Percentiles rank a stretch among this genome's conserved stretches.
Conservation (phyloP, 2,797 vertebrate genomes). For the Ceyx erithaca region DNA sequence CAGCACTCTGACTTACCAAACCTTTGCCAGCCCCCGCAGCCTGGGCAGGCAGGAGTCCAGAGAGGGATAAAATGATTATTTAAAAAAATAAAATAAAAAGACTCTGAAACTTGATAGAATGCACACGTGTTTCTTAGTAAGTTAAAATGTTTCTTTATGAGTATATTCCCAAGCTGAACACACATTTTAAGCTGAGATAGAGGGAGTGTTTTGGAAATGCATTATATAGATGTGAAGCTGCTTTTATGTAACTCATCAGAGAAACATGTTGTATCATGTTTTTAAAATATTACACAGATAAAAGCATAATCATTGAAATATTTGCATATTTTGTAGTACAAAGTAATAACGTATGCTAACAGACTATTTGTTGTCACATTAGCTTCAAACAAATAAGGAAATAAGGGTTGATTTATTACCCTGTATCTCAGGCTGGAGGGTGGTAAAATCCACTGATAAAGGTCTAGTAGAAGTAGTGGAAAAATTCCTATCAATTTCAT, state of each 20-base stretch:
- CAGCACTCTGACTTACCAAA: background rate
- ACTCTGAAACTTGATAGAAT: background rate
- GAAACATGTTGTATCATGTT: background rate
- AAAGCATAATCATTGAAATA: conserved; percentile 16
- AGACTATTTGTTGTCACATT: conserved; percentile 32
- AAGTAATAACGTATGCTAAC: conserved; percentile 10
- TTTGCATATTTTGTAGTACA: conserved; percentile 39
- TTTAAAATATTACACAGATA: conserved; percentile 19
- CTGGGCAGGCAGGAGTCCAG: background rate
- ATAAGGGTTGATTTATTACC: background rate
- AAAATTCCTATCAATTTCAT: background rate
- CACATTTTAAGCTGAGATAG: background rate
- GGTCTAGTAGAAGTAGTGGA: background rate
- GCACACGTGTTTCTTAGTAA: background rate
- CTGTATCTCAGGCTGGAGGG: background rate
- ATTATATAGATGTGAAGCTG: conserved; percentile 13
- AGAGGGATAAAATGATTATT: background rate
- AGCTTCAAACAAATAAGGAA: conserved; percentile 40
- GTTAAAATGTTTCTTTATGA: background rate
- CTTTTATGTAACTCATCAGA: conserved; percentile 28
- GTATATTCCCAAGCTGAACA: background rate
- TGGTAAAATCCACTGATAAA: background rate
- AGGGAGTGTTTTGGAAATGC: conserved; percentile 25
- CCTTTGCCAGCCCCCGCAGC: background rate
- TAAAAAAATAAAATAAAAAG: background rate